A percentile compares a stretch with the other conserved stretches of the same genome.
Evolutionary conservation across 1,140 invertebrate genomes (phyloP).

Genomic region (Trissolcus basalis): DNA sequence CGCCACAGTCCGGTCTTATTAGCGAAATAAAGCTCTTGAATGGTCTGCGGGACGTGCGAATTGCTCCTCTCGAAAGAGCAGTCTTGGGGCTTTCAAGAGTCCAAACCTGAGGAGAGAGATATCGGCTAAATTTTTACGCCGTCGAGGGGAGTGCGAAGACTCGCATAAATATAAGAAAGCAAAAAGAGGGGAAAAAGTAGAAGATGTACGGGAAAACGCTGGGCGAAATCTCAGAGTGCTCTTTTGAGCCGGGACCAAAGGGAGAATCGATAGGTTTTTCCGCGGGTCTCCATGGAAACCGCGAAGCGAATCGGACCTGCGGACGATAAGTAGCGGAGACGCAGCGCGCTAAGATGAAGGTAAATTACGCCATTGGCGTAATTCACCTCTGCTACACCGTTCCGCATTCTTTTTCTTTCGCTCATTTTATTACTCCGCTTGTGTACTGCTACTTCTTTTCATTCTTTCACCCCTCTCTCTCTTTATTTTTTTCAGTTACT

Average conservation of each 20-base stretch:
- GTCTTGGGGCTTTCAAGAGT: slow-evolving; percentile 20
- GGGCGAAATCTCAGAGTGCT: slow-evolving; percentile 56
- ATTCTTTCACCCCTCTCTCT: neutral
- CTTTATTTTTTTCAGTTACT: slow-evolving; percentile 7
- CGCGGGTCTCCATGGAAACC: slow-evolving; percentile 75
- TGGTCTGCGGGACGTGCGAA: slow-evolving; percentile 62
- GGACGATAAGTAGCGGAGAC: slow-evolving; percentile 64
- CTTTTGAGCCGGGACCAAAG: slow-evolving; percentile 71
- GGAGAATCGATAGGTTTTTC: slow-evolving; percentile 77
- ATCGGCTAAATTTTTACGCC: slow-evolving; percentile 31
- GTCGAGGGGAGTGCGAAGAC: slow-evolving; percentile 28
- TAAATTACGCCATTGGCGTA: slow-evolving; percentile 52
- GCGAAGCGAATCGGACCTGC: slow-evolving; percentile 70
- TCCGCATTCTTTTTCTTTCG: slow-evolving; percentile 49
- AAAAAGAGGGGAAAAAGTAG: slow-evolving; percentile 26
- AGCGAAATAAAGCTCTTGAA: slow-evolving; percentile 77
- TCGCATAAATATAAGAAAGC: slow-evolving; percentile 40
- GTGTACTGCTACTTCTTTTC: slow-evolving; percentile 15
- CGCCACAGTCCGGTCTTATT: slow-evolving; percentile 74
- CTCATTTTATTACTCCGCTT: slow-evolving; percentile 21
- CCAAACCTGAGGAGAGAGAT: slow-evolving; percentile 18
- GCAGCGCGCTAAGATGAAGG: slow-evolving; percentile 56
- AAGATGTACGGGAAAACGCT: slow-evolving; percentile 22
- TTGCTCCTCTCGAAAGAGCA: slow-evolving; percentile 38
- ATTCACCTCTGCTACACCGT: slow-evolving; percentile 54